Conservation (phyloP, 2,888 invertebrate genomes). For the Spodoptera exigua region DNA sequence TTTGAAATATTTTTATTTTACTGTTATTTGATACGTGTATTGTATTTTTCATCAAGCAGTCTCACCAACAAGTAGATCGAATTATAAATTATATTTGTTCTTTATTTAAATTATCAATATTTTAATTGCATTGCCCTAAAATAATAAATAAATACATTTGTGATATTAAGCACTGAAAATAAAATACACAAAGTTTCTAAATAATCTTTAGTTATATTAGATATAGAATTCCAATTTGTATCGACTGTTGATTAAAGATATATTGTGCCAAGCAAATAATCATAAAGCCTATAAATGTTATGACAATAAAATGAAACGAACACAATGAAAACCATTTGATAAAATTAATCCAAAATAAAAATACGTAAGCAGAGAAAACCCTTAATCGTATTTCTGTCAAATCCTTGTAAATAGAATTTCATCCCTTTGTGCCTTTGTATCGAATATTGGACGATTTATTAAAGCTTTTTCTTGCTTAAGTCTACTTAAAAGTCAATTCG, state of each 20-base stretch:
- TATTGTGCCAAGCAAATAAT: constrained; percentile 40
- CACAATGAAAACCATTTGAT: constrained; percentile 51
- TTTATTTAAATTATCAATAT: no score
- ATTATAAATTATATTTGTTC: no score
- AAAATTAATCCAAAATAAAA: constrained; percentile 60
- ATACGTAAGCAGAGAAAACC: constrained; percentile 62
- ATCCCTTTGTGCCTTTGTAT: constrained; percentile 79
- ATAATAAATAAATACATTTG: no score
- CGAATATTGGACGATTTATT: constrained; percentile 80
- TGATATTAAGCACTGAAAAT: neutral
- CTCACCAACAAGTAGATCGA: no score
- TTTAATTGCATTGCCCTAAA: no score
- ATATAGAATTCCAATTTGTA: constrained; percentile 41
- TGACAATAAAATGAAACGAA: constrained; percentile 41
- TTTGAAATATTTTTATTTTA: neutral
- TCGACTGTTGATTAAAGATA: constrained; percentile 44
- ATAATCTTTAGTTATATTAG: constrained; percentile 30
- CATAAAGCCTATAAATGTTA: constrained; percentile 34
- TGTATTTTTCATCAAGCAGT: no score
- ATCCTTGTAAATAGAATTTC: constrained; percentile 77
- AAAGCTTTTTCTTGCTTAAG: constrained; percentile 79
- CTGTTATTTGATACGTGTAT: no score
- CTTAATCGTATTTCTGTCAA: constrained; percentile 73
- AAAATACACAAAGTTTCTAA: constrained; percentile 12
- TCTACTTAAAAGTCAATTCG: constrained; percentile 84